Base-by-base conservation (phyloP, 2,888 invertebrate species). In the Agrotis clavis region DNA sequence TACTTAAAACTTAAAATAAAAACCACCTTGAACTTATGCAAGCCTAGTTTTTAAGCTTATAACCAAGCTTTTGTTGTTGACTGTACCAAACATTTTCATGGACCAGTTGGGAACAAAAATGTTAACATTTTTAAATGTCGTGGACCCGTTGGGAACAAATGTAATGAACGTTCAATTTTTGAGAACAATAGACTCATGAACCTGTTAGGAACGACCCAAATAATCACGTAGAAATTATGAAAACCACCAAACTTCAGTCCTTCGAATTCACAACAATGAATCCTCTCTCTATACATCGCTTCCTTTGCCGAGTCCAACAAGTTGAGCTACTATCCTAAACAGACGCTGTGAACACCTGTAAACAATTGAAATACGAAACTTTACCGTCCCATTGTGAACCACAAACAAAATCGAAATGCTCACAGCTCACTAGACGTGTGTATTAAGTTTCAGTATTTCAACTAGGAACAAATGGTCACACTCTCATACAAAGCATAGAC, bases 291-390 rank as follows among this genome's bases (percentile, higher is more conserved):
- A 41, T 41, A 14, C 54, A 25, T 25, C 35, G 45, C 5, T 13
- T 54, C 54, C 41, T 41, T 47, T 65, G 4, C 56, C 25, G 25
- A 45, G 16, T 56, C 54, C 53, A 61, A 76, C 81, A 69, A 79
- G 48, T 74, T 50, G 51, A 16, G 11, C 19, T 21, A 41, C 59
- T 41, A 64, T 76, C 57, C 19, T 61, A 71, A 67, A 61, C 66
- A 80, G 67, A 71, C 18, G 65, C 61, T 66, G 13, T 47, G 5
- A 61, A 61, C 67, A 67, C 61, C 69, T 69, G 56, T 47, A 50
- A 61, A 72, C 72, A 72, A 68, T 77, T 71, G 56, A 53, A 74
- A 48, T 51, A 7, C 61, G 53, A 65, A 79, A 77, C 65, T 59
- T 54, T 51, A 30, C 19, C 14, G 41, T 41, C 30, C 53, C 30